Evolutionary conservation across 2,113 vertebrate species (phyloP), one percentile per base, ranked within the genome.

Genomic region (Atlantisia rogersi): DNA sequence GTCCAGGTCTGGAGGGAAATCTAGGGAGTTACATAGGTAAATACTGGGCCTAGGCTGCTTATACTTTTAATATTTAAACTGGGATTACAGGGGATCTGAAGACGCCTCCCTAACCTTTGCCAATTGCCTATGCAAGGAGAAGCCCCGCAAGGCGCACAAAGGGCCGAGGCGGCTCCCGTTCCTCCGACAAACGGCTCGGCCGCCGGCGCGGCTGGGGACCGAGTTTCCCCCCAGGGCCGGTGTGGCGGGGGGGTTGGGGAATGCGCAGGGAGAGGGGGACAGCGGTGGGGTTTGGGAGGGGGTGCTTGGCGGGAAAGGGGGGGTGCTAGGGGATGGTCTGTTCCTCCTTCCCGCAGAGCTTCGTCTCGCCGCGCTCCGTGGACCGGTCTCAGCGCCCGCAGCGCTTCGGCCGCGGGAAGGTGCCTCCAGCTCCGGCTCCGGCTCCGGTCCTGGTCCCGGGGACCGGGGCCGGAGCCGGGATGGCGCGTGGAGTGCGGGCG

Each of bases 31-130:
- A 94, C 95, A 58, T 70, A 71, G 95, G 96, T 95, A 97, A 98
- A 98, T 96, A 97, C 90, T 89, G 92, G 82, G 91, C 95, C 84
- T 82, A 80, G 90, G 94, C 94, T 93, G 93, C 95, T 97, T 96
- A 93, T 96, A 95, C 94, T 97, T 96, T 97, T 97, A 98, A 96
- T 97, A 97, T 97, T 98, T 97, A 98, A 95, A 94, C 90, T 94
- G 69, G 97, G 97, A 97, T 98, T 97, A 97, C 32, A 31, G 44
- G 18, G 92, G 93, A 96, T 97, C 93, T 53, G 75, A 84, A 92
- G 87, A 88, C 86, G 96, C 78, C 46, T 90, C 58, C 73, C 96
- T 97, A 98, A 98, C 97, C 97, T 98, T 98, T 97, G 97, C 95
- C 50, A 58, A 92, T 91, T 96, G 97, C 95, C 59, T 88, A 17